A percentile compares a stretch with the other conserved stretches of the same genome.
phyloP scores from a whole-genome alignment of 2,113 vertebrate genomes.

The Crotalus horridus region DNA sequence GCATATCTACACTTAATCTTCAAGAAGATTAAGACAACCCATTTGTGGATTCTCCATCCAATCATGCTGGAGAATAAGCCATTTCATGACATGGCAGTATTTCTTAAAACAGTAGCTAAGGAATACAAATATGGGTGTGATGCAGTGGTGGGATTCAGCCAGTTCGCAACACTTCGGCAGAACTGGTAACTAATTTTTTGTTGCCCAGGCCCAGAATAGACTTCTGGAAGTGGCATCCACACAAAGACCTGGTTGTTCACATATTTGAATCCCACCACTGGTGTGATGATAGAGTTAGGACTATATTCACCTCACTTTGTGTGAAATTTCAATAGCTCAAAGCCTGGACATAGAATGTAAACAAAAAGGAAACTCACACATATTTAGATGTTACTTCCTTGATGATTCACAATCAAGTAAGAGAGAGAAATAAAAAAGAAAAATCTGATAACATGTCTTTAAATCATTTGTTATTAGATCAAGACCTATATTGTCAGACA shows the following conservation, averaged over 20 bases:
- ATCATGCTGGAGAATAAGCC: not conserved
- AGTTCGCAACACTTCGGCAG: too few relatives aligned
- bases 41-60: too few relatives aligned
- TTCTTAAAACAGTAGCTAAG: not conserved
- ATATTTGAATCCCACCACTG: too few relatives aligned
- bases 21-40: too few relatives aligned
- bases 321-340: not conserved
- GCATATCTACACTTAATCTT: too few relatives aligned
- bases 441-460: conserved; percentile 15
- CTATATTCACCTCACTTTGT: not conserved
- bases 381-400: not conserved
- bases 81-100: not conserved
- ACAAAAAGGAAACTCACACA: not conserved
- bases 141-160: too few relatives aligned
- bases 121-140: not conserved
- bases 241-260: too few relatives aligned
- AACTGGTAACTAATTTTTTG: too few relatives aligned
- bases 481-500: not conserved
- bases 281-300: not conserved
- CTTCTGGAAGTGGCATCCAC: too few relatives aligned
- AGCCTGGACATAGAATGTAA: not conserved
- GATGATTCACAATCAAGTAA: not conserved
- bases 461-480: conserved; percentile 3
- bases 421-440: not conserved
- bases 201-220: too few relatives aligned